These are phyloP conservation scores for Coelogynopora nodosa DNA, from an alignment of 2,888 invertebrate genomes.

Conservation along the genomic window DNA sequence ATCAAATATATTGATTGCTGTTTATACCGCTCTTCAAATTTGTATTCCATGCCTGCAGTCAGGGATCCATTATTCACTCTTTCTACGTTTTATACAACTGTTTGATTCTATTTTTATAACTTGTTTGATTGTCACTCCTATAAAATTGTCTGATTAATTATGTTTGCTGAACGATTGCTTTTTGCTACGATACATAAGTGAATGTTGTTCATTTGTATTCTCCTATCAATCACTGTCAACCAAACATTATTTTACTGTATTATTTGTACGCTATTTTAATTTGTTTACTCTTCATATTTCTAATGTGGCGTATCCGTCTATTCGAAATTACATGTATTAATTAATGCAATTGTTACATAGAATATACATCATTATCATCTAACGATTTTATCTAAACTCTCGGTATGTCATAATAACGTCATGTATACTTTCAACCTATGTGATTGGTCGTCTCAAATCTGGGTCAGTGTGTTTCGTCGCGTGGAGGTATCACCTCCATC, in stretches of 20 bases:
- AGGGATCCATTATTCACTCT: not conserved
- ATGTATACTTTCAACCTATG: not conserved
- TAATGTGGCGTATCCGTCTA: not conserved
- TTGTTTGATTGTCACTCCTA: not conserved
- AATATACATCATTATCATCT: not conserved
- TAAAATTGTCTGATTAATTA: not conserved
- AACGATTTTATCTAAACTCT: not conserved
- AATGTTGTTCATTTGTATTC: not conserved
- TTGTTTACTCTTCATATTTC: not conserved
- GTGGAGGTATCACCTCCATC: not conserved
- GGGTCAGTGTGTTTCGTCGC: not conserved
- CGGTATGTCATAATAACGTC: too few species aligned
- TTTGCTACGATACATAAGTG: not conserved
- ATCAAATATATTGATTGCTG: not conserved
- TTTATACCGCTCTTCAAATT: not conserved
- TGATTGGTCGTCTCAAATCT: not conserved
- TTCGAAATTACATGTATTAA: not conserved
- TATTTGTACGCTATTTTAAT: not conserved
- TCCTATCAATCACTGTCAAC: not conserved
- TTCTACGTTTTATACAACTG: not conserved
- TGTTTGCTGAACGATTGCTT: not conserved
- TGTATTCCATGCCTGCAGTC: not conserved
- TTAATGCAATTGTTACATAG: too few species aligned
- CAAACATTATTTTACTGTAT: not conserved
- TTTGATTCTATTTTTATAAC: not conserved